Evolutionary conservation across 2,797 vertebrate genomes (phyloP).

Genomic region (Linurgus olivaceus): DNA sequence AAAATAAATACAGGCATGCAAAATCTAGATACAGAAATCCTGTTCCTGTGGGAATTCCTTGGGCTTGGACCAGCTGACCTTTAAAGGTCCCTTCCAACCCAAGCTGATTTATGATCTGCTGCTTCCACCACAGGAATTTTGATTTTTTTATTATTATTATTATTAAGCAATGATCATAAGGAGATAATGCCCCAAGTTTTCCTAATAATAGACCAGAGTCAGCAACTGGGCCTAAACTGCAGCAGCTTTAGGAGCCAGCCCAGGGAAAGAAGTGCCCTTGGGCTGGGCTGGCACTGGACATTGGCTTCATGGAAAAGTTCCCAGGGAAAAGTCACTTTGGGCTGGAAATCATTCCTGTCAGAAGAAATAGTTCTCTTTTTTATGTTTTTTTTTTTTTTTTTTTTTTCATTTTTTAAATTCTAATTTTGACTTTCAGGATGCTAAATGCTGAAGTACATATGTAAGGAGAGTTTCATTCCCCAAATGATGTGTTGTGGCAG

Average conservation of each 20-base stretch:
- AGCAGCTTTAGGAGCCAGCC: background rate
- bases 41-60: background rate
- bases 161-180: background rate
- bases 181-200: background rate
- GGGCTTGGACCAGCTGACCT: background rate
- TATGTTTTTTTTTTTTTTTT: no score
- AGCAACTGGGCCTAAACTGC: background rate
- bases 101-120: accelerated
- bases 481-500: background rate
- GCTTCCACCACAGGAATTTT: background rate
- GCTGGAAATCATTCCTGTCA: background rate
- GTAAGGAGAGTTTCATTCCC: background rate
- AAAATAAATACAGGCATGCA: accelerated
- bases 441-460: background rate
- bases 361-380: background rate
- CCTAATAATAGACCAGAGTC: background rate
- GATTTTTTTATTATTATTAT: background rate
- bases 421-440: background rate
- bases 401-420: background rate
- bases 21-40: accelerated
- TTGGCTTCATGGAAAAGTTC: background rate
- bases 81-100: background rate
- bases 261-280: accelerated
- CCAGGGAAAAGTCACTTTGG: background rate
- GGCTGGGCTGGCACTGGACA: accelerated